A percentile compares a stretch with the other conserved stretches of the same genome.
Conservation (phyloP, 2,797 vertebrate species). For the Bovichtus diacanthus region DNA sequence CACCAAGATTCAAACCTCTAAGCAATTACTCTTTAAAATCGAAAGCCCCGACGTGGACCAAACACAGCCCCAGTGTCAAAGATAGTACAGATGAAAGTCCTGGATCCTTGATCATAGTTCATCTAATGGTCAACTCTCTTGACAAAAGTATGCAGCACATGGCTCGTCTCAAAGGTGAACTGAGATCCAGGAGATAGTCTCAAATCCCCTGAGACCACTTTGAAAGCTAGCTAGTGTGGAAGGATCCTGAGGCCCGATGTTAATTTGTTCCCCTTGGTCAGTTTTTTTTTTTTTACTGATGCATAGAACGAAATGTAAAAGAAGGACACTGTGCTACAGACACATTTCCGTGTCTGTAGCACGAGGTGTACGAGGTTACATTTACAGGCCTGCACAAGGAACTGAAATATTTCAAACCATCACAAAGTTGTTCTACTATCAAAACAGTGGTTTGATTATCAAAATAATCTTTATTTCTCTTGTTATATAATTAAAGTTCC, state of each 20-base stretch:
- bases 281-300: background rate
- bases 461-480: background rate
- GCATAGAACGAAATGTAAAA: background rate
- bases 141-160: conserved; percentile 15
- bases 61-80: conserved; percentile 10
- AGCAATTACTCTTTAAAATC: conserved; percentile 19
- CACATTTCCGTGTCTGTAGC: background rate
- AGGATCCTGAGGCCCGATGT: conserved; percentile 6
- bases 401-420: no score
- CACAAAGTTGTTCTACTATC: background rate
- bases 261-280: conserved; percentile 41
- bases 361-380: background rate
- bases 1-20: conserved; percentile 11
- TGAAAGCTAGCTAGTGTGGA: background rate
- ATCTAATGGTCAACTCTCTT: conserved; percentile 10
- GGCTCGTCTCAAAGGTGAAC: conserved; percentile 13
- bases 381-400: background rate
- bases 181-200: conserved; percentile 32
- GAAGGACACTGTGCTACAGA: background rate
- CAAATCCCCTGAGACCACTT: conserved; percentile 5
- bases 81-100: conserved; percentile 9
- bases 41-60: conserved; percentile 20
- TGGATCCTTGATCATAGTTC: conserved; percentile 3
- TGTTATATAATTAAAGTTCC: background rate
- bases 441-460: background rate